Evolutionary conservation across 2,113 vertebrate species (phyloP).

Genomic region (Struthio camelus): DNA sequence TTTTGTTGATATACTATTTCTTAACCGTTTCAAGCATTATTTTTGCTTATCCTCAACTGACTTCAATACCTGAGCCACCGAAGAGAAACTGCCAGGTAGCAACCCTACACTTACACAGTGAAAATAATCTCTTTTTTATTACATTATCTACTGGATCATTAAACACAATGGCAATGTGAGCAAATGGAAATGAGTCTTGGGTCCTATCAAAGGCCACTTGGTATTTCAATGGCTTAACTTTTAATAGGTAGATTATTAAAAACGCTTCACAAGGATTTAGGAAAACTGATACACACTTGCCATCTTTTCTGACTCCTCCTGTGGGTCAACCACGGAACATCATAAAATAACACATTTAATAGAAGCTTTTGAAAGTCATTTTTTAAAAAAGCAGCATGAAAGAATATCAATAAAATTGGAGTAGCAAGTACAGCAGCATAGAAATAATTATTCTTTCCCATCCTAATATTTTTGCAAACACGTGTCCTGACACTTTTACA

Average conservation of each 20-base stretch:
- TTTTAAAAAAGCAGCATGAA: neutral
- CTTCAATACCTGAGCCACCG: conserved; percentile 4
- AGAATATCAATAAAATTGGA: neutral
- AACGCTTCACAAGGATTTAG: conserved; percentile 32
- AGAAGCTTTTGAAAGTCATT: neutral
- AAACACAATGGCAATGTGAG: conserved; percentile 42
- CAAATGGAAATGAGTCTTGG: conserved; percentile 45
- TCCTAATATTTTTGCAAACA: conserved; percentile 13
- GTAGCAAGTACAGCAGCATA: neutral
- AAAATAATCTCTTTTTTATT: conserved; percentile 46
- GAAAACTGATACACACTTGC: neutral
- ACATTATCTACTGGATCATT: conserved; percentile 50
- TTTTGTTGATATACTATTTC: neutral
- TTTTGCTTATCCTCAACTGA: conserved; percentile 25
- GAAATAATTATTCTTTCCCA: conserved; percentile 7
- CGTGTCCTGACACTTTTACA: neutral
- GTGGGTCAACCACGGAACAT: neutral
- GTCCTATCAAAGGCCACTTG: conserved; percentile 44
- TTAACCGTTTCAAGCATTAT: neutral
- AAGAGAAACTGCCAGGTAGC: conserved; percentile 44
- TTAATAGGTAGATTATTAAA: conserved; percentile 46
- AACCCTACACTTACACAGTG: neutral
- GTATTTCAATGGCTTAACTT: conserved; percentile 38
- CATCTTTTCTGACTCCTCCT: neutral
- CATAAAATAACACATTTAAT: neutral